Percentiles rank a stretch among this genome's conserved stretches.
Evolutionary conservation across 2,888 invertebrate species (phyloP).

Genomic region (Kuschelorhynchus macadamiae): DNA sequence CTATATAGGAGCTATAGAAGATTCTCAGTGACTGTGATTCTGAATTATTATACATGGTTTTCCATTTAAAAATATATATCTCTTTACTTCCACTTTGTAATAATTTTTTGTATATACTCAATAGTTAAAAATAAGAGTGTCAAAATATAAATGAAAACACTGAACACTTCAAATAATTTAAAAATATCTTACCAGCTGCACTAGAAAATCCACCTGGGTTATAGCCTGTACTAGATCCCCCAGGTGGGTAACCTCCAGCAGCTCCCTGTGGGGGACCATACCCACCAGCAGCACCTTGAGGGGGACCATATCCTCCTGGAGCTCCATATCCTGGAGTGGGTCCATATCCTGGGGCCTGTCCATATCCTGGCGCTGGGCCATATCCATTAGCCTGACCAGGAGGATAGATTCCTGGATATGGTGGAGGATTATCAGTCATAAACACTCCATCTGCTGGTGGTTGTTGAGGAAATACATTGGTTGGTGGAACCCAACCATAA

Average conservation of each 20-base stretch:
- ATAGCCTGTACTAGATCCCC: slow-evolving; percentile 52
- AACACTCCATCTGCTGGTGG: slow-evolving; percentile 87
- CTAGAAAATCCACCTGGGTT: slow-evolving; percentile 41
- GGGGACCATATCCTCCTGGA: slow-evolving; percentile 34
- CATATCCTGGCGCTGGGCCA: slow-evolving; percentile 62
- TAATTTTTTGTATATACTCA: too few species aligned
- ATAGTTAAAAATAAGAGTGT: too few species aligned
- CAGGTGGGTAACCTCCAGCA: slow-evolving; percentile 49
- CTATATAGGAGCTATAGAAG: too few species aligned
- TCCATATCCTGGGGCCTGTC: slow-evolving; percentile 55
- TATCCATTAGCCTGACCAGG: slow-evolving; percentile 60
- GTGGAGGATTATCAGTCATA: slow-evolving; percentile 92
- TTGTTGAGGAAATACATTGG: slow-evolving; percentile 77
- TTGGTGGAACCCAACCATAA: slow-evolving; percentile 94
- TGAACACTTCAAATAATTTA: too few species aligned
- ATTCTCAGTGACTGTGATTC: too few species aligned
- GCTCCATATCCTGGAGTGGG: slow-evolving; percentile 50
- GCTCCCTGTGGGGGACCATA: slow-evolving; percentile 52
- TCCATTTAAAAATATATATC: too few species aligned
- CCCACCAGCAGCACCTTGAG: slow-evolving; percentile 53
- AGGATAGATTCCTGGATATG: slow-evolving; percentile 89
- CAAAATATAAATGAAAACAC: too few species aligned
- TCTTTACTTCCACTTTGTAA: too few species aligned
- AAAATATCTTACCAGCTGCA: slow-evolving; percentile 40
- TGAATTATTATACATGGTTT: too few species aligned